phyloP scores from a whole-genome alignment of 2,113 vertebrate genomes.

The Anthoscopus minutus region DNA sequence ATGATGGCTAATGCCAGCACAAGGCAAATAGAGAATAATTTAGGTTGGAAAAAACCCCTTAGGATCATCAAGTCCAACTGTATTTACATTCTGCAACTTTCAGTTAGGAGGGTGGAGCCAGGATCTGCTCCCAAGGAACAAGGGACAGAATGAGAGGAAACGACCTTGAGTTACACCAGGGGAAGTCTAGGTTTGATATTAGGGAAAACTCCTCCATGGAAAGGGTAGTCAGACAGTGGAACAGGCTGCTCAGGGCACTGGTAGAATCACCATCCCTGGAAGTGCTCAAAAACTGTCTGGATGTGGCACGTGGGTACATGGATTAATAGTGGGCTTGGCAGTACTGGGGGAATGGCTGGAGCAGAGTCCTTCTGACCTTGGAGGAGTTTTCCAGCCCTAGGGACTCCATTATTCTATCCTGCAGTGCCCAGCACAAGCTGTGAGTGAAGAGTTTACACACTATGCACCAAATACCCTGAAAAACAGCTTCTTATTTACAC shows the following conservation, averaged over 20 bases:
- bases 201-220: background rate
- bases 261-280: background rate
- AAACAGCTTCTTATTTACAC: background rate
- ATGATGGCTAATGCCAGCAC: background rate
- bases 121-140: background rate
- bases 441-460: rapidly evolving
- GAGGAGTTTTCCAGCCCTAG: background rate
- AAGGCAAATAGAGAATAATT: background rate
- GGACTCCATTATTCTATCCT: background rate
- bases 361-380: background rate
- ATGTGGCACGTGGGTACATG: background rate
- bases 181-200: background rate
- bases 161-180: background rate
- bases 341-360: background rate
- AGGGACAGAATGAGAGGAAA: background rate
- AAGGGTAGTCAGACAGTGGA: background rate
- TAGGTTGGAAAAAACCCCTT: background rate
- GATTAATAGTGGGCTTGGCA: background rate
- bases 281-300: background rate
- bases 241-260: background rate
- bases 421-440: rapidly evolving
- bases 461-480: rapidly evolving
- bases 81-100: background rate
- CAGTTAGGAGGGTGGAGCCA: background rate
- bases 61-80: background rate